These are phyloP conservation scores for Stenurella melanura DNA, from an alignment of 2,888 invertebrate species.

Conservation along the genomic window DNA sequence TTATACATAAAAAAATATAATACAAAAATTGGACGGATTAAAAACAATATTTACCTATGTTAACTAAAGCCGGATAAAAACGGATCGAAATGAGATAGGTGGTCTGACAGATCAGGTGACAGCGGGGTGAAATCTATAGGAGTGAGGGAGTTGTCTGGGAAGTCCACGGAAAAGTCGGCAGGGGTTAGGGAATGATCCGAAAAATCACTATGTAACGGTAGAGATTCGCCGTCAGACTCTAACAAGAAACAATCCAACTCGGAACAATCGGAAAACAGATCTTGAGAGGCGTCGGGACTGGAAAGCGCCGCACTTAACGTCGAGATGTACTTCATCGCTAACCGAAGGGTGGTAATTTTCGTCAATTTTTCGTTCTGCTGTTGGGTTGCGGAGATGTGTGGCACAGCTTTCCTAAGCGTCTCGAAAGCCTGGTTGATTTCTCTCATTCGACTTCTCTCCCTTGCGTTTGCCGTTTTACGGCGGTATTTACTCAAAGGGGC, in stretches of 20 bases:
- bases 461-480: slow-evolving; percentile 81
- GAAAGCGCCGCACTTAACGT: slow-evolving; percentile 70
- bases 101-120: slow-evolving; percentile 69
- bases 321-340: slow-evolving; percentile 82
- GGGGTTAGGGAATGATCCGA: slow-evolving; percentile 71
- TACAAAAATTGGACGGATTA: slow-evolving; percentile 40
- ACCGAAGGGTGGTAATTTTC: slow-evolving; percentile 80
- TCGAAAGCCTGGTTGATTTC: slow-evolving; percentile 83
- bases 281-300: slow-evolving; percentile 72
- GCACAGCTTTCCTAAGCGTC: slow-evolving; percentile 77
- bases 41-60: slow-evolving; percentile 44
- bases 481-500: slow-evolving; percentile 81
- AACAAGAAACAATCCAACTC: slow-evolving; percentile 74
- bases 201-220: slow-evolving; percentile 69
- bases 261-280: slow-evolving; percentile 64
- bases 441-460: slow-evolving; percentile 80
- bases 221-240: slow-evolving; percentile 76
- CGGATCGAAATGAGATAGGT: slow-evolving; percentile 68
- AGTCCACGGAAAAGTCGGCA: slow-evolving; percentile 70
- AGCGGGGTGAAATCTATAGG: slow-evolving; percentile 68
- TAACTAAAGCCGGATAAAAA: slow-evolving; percentile 68
- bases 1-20: slow-evolving; percentile 36
- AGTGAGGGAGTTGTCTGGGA: slow-evolving; percentile 69
- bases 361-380: slow-evolving; percentile 77
- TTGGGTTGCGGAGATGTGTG: slow-evolving; percentile 69